A percentile compares a stretch with the other conserved stretches of the same genome.
These are phyloP conservation scores for Cerastis leucographa DNA, from an alignment of 2,888 invertebrate genomes.

Conservation along the genomic window DNA sequence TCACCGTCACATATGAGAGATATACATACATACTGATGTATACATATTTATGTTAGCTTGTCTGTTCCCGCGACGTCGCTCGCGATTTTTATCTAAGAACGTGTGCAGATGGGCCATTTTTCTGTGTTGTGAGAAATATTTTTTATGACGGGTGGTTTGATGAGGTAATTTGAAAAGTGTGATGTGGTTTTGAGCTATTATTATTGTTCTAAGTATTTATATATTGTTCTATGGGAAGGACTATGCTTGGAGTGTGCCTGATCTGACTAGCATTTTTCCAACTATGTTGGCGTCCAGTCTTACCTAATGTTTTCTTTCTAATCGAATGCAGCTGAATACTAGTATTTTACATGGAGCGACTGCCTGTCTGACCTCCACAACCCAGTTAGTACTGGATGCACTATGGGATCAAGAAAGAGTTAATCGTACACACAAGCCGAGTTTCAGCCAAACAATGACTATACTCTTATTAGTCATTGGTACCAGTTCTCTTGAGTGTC, in stretches of 20 bases:
- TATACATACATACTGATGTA: conserved; percentile 28
- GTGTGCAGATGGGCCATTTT: conserved; percentile 35
- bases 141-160: neutral
- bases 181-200: neutral
- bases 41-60: conserved; percentile 61
- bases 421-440: neutral
- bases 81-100: conserved; percentile 64
- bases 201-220: no score
- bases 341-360: no score
- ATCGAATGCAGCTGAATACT: no score
- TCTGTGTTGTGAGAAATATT: neutral
- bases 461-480: neutral
- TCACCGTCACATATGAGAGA: conserved; percentile 54
- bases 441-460: neutral
- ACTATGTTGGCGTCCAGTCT: no score
- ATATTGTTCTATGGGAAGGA: neutral
- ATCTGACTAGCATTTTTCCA: no score
- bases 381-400: no score
- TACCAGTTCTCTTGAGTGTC: neutral
- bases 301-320: no score
- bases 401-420: neutral
- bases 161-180: neutral
- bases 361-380: no score
- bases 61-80: conserved; percentile 52
- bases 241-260: neutral